These are phyloP conservation scores for Saturnia japonica DNA, from an alignment of 2,888 invertebrate genomes.

Conservation along the genomic window DNA sequence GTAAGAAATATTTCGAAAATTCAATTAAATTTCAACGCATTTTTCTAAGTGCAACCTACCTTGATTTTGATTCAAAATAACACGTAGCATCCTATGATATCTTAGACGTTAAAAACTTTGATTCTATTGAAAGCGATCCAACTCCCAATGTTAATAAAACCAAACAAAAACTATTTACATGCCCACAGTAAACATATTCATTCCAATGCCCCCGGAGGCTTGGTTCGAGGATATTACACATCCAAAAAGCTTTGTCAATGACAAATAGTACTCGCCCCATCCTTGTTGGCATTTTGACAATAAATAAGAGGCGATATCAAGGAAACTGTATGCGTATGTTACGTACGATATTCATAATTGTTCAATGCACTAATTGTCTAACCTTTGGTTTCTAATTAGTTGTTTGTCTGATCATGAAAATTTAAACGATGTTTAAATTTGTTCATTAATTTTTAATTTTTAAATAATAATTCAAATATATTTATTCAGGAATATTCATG, in stretches of 20 bases:
- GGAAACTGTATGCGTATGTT: constrained; percentile 41
- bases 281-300: constrained; percentile 76
- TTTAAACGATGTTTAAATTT: not conserved
- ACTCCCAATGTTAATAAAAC: constrained; percentile 15
- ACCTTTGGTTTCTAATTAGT: not conserved
- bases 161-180: constrained; percentile 24
- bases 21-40: too few relatives aligned
- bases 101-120: not conserved
- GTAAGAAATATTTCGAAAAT: too few relatives aligned
- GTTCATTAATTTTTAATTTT: too few relatives aligned
- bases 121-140: not conserved
- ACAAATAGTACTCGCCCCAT: constrained; percentile 75
- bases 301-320: constrained; percentile 74
- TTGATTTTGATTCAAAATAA: not conserved
- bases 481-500: too few relatives aligned
- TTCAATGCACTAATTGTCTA: not conserved
- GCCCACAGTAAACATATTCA: constrained; percentile 32
- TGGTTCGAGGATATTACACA: constrained; percentile 53
- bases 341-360: not conserved
- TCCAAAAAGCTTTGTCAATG: constrained; percentile 75
- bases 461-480: too few relatives aligned
- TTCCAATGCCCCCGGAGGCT: constrained; percentile 53
- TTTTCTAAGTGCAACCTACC: too few relatives aligned
- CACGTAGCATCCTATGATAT: not conserved
- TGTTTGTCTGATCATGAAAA: not conserved